phyloP scores from a whole-genome alignment of 2,113 vertebrate species.

The Sapajus apella region DNA sequence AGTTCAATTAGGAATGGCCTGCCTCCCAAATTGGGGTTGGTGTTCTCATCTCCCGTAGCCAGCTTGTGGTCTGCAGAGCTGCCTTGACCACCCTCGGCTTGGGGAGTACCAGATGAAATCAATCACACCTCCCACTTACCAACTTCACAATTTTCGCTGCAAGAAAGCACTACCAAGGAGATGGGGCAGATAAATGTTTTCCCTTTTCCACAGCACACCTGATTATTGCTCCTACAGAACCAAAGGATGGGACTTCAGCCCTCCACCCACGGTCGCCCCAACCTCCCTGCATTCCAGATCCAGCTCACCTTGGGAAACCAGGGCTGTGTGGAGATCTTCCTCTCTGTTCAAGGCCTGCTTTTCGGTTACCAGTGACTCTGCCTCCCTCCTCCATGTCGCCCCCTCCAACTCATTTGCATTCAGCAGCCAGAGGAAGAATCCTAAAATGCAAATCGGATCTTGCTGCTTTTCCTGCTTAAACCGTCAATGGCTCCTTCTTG shows the following conservation, averaged over 20 bases:
- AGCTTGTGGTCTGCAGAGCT: slow-evolving; percentile 50
- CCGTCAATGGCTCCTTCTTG: not conserved
- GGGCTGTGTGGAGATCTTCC: not conserved
- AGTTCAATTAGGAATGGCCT: slow-evolving; percentile 73
- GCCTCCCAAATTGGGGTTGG: slow-evolving; percentile 71
- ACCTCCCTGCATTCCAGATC: not conserved
- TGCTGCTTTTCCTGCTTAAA: not conserved
- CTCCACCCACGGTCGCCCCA: not conserved
- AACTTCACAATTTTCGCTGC: slow-evolving; percentile 33
- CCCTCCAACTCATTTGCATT: not conserved
- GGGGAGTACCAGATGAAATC: slow-evolving; percentile 54
- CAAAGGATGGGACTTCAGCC: not conserved
- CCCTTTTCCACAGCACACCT: slow-evolving; percentile 29
- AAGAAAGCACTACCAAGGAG: not conserved
- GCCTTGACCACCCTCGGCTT: slow-evolving; percentile 62
- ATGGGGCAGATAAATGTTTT: slow-evolving; percentile 56
- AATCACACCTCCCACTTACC: slow-evolving; percentile 66
- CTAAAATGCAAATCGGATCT: not conserved
- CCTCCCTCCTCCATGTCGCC: not conserved
- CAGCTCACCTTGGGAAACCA: no score
- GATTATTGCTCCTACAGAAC: not conserved
- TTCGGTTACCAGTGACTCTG: not conserved
- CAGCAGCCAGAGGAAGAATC: not conserved
- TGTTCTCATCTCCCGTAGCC: slow-evolving; percentile 70
- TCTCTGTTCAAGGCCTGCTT: not conserved